phyloP scores from a whole-genome alignment of 2,888 invertebrate genomes.

The Ectropis crepuscularia region DNA sequence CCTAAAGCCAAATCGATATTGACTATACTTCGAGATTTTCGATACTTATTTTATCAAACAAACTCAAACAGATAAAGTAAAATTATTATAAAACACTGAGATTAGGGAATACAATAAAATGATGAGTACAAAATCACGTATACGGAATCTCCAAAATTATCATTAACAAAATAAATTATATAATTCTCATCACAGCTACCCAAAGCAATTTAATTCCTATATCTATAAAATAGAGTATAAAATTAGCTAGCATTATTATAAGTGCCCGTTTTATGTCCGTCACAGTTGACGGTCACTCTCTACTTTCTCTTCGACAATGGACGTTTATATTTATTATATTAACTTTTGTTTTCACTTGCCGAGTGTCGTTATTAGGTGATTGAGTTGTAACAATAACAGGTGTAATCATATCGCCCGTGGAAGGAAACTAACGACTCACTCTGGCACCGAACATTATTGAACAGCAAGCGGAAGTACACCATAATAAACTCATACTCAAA shows the following conservation, averaged over 20 bases:
- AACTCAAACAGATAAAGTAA: too few relatives aligned
- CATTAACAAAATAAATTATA: conserved; percentile 8
- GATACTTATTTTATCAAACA: too few relatives aligned
- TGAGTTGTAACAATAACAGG: conserved; percentile 12
- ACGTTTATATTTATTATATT: conserved; percentile 47
- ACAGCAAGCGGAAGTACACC: neutral
- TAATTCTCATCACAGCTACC: neutral
- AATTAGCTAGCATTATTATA: conserved; percentile 11
- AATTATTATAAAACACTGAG: too few relatives aligned
- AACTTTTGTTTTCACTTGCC: conserved; percentile 49
- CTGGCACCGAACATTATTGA: too few relatives aligned
- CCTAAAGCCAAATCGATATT: too few relatives aligned
- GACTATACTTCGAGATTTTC: too few relatives aligned
- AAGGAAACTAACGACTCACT: neutral
- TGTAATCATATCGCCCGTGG: neutral
- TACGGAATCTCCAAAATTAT: conserved; percentile 14
- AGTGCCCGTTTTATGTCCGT: conserved; percentile 47
- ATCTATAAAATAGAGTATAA: conserved; percentile 16
- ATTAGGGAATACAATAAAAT: too few relatives aligned
- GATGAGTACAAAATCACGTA: neutral
- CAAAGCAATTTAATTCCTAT: conserved; percentile 4
- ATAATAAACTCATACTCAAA: too few relatives aligned
- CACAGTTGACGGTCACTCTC: conserved; percentile 56
- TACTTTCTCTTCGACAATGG: conserved; percentile 59
- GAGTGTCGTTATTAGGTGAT: conserved; percentile 26